Evolutionary conservation across 2,797 vertebrate genomes (phyloP), one percentile per base, ranked within the genome.

Genomic region (Phrynocephalus forsythii): DNA sequence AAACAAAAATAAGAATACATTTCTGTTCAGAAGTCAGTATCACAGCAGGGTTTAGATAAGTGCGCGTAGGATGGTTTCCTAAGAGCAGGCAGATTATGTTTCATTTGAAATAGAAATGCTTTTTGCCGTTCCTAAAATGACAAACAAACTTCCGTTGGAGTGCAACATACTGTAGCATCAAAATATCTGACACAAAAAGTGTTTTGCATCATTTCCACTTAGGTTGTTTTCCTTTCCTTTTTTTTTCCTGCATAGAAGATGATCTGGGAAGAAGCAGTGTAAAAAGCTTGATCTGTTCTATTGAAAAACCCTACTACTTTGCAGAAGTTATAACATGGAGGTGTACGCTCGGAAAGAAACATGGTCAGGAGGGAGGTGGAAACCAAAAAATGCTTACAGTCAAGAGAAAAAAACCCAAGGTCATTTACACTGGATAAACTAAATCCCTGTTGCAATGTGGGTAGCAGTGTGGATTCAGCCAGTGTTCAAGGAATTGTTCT

Each of bases 391-490:
- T 77, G 86, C 91, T 22, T 91, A 94, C 95, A 92, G 2, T 7
- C 44, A 87, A 1, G 4, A 1, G 60, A 5, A 3, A 2, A 52
- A 82, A 18, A 44, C 1, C 38, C 52, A 66, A 44, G 30, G 13
- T n/a, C 16, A 50, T 9, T 95, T 96, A 99, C 86, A 98, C 85
- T 0, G 97, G 98, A 86, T 98, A 86, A 76, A 98, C 98, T 18
- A 97, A 94, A 93, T 99, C 98, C 93, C 98, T 96, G 95, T 99
- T 96, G 44, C 98, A 99, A 92, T 97, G 98, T 0, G 98, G 98
- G 88, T 96, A 92, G 90, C 98, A 99, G 89, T 98, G 97, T 1
- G 98, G 98, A 92, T 99, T 99, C 94, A 98, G 71, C 98, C 98
- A 99, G 93, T 98, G 94, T 89, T 99, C 98, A 94, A 98, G 86